Base-by-base conservation (phyloP, 2,797 vertebrate species). In the Catharus ustulatus region DNA sequence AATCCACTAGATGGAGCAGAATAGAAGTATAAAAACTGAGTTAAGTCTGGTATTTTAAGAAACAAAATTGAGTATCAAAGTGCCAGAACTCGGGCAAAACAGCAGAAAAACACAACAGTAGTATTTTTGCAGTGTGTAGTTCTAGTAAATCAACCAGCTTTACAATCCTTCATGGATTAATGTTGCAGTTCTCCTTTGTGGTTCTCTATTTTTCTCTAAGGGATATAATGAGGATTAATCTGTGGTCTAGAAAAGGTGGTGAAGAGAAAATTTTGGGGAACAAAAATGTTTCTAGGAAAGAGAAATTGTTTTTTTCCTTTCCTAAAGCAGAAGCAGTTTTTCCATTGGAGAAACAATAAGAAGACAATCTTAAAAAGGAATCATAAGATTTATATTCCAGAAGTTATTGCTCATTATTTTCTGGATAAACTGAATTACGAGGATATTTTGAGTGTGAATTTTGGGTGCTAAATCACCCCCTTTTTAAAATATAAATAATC, bases 1-100 rank as follows among this genome's bases (percentile, higher is more conserved):
- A 74, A 93, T 97, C 97, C 96, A 97, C 94, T 97, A 97, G 97
- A 97, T 97, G 97, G 97, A 97, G 95, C 96, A 97, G 96, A 94
- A 71, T 92, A 62, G 94, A 97, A 95, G 84, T 85, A 61, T 91
- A 92, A 95, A 94, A 96, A 72, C 69, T 64, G 76, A 94, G 86
- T 76, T 84, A 89, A 87, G 49, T 29, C n/a, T 87, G 81, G 38
- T 87, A 30, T 78, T 67, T 89, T 88, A 91, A 80, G 63, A 69
- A 90, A 59, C 62, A 38, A 69, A 90, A 77, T 43, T 89, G 75
- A 91, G 58, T 89, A 49, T 93, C 49, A 59, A 66, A 93, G 64
- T 78, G 45, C 64, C 32, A 54, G 55, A 27, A 73, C 69, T 84
- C 1, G 1, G 71, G 68, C 68, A 30, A 89, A 91, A 68, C 22